Evolutionary conservation across 35 echinoderm and acorn worm species (phyloP).

Genomic region (Lytechinus pictus): DNA sequence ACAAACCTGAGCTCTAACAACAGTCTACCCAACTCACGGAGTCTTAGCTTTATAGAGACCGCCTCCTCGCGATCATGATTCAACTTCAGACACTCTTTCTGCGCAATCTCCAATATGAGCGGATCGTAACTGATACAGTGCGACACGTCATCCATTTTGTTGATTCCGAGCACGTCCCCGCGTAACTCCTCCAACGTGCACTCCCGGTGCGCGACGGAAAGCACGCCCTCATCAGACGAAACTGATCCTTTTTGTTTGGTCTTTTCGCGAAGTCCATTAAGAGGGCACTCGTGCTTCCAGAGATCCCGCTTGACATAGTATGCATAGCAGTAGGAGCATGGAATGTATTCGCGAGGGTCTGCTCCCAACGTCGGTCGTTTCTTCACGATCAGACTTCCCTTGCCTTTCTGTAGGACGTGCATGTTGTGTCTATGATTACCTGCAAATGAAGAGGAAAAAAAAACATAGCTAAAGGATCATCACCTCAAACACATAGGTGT

Average conservation of each 20-base stretch:
- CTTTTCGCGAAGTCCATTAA: constrained; percentile 39
- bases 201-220: constrained; percentile 17
- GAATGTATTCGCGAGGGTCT: constrained; percentile 62
- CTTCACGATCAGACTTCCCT: constrained; percentile 64
- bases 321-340: constrained; percentile 67
- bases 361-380: constrained; percentile 55
- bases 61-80: constrained; percentile 32
- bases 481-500: too few species aligned
- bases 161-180: constrained; percentile 15
- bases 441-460: background rate
- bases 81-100: constrained; percentile 43
- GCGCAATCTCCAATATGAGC: constrained; percentile 19
- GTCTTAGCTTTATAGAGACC: constrained; percentile 35
- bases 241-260: background rate
- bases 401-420: constrained; percentile 52
- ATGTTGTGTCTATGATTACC: constrained; percentile 71
- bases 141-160: constrained; percentile 22
- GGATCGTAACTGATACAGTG: constrained; percentile 48
- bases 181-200: constrained; percentile 20
- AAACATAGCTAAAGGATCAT: too few species aligned
- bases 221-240: background rate
- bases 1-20: constrained; percentile 33
- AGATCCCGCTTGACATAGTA: constrained; percentile 63
- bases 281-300: constrained; percentile 69
- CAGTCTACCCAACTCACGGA: constrained; percentile 41